A percentile compares a stretch with the other conserved stretches of the same genome.
phyloP scores from a whole-genome alignment of 2,797 vertebrate species.

The Coendou prehensilis region DNA sequence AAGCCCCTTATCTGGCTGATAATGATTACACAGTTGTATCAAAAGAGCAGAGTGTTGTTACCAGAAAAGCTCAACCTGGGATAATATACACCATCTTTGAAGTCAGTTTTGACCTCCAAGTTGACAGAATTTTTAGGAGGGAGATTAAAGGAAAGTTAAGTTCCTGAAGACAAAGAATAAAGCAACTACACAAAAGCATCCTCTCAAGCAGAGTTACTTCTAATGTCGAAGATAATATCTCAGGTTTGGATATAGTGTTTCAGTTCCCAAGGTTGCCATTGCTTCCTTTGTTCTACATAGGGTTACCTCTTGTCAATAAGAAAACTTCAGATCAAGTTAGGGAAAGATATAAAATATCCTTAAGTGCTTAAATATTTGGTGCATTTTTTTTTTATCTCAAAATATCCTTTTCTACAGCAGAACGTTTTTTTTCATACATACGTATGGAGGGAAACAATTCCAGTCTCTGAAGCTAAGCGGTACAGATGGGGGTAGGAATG shows the following conservation, averaged over 20 bases:
- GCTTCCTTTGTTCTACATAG: not conserved
- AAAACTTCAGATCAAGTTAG: not conserved
- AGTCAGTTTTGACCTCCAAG: not conserved
- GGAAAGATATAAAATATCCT: not conserved
- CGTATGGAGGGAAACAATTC: not conserved
- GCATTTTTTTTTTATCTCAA: not conserved
- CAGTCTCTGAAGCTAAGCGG: not conserved
- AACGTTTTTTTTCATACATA: not conserved
- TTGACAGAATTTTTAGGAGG: not conserved
- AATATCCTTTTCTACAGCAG: not conserved
- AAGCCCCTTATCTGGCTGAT: not conserved
- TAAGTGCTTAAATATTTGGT: not conserved
- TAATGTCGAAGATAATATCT: not conserved
- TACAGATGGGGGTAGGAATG: not conserved
- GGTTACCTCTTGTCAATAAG: not conserved
- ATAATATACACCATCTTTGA: not conserved
- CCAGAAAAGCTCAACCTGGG: not conserved
- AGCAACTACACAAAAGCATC: not conserved
- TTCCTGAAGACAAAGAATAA: slow-evolving; percentile 6
- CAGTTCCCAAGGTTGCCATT: not conserved
- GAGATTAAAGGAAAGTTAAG: not conserved
- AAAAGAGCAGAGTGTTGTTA: not conserved
- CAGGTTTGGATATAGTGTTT: not conserved
- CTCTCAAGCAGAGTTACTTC: not conserved
- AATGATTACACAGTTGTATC: not conserved